These are phyloP conservation scores for Ips typographus DNA, from an alignment of 1,140 invertebrate species.

Conservation along the genomic window DNA sequence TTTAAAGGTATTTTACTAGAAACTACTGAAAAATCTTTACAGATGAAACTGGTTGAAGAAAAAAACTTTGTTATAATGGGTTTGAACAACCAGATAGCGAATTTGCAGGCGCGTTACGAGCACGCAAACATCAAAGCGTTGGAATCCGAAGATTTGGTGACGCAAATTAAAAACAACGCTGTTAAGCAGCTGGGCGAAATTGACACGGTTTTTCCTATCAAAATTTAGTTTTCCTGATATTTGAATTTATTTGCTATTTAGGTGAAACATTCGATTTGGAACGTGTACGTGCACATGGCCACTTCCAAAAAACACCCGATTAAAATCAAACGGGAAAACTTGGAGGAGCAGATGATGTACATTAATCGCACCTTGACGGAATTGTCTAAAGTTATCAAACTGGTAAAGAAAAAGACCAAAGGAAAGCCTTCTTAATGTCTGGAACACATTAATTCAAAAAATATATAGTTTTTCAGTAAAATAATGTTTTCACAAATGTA, in stretches of 20 bases:
- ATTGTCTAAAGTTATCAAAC: constrained; percentile 32
- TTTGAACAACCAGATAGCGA: constrained; percentile 39
- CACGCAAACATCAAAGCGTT: constrained; percentile 38
- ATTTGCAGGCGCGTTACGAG: constrained; percentile 36
- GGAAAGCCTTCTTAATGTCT: too few species aligned
- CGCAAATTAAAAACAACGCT: constrained; percentile 38
- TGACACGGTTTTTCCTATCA: constrained; percentile 18
- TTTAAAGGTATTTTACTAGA: too few species aligned
- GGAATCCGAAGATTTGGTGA: constrained; percentile 35
- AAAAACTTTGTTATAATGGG: constrained; percentile 41
- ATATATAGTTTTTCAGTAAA: too few species aligned
- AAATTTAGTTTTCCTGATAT: constrained; percentile 4
- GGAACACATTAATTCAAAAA: too few species aligned
- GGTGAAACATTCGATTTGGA: constrained; percentile 39
- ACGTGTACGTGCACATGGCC: constrained; percentile 39
- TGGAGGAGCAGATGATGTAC: constrained; percentile 40
- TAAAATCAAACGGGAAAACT: constrained; percentile 36
- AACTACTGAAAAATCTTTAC: not conserved
- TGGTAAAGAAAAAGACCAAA: constrained; percentile 26
- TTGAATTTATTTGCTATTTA: constrained; percentile 5
- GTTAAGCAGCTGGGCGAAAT: constrained; percentile 34
- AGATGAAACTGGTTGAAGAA: constrained; percentile 41
- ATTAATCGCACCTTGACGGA: constrained; percentile 38
- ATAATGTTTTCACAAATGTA: too few species aligned
- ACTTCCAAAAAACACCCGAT: constrained; percentile 33